phyloP scores from a whole-genome alignment of 2,888 invertebrate species.

The Apodemia duryi region DNA sequence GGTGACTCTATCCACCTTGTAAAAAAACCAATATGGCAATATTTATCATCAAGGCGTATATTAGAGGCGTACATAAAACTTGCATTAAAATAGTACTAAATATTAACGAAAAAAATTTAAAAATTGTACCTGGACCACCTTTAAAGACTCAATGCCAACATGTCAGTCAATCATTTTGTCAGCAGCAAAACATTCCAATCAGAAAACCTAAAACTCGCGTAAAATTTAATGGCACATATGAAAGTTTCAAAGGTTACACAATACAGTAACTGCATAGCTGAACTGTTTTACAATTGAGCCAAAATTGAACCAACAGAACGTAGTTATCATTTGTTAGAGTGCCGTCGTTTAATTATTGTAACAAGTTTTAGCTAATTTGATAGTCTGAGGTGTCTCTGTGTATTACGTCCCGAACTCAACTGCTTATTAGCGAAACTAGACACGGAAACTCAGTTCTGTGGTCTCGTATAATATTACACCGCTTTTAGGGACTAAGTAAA shows the following conservation, averaged over 20 bases:
- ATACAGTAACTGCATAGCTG: constrained; percentile 10
- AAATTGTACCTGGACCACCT: background rate
- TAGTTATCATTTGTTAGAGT: constrained; percentile 45
- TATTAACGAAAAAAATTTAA: background rate
- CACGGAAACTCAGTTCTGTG: constrained; percentile 17
- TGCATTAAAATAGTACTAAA: no score
- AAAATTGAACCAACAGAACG: constrained; percentile 64
- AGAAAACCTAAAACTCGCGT: background rate
- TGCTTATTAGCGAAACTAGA: constrained; percentile 32
- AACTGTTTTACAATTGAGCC: constrained; percentile 30
- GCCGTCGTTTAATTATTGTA: constrained; percentile 60
- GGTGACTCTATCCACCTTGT: no score
- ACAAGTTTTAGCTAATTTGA: constrained; percentile 63
- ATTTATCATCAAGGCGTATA: no score
- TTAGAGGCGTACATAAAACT: no score
- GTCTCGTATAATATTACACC: constrained; percentile 21
- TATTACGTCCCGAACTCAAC: constrained; percentile 48
- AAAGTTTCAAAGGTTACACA: background rate
- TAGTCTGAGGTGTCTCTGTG: constrained; percentile 49
- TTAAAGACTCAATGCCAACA: background rate
- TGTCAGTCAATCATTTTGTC: constrained; percentile 4
- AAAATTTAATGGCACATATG: background rate
- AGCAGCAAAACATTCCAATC: background rate
- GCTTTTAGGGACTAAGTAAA: constrained; percentile 17
- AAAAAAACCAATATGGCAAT: no score